A percentile compares a stretch with the other conserved stretches of the same genome.
These are phyloP conservation scores for Phenganax subtilis DNA, from an alignment of 92 coral and sea anemone species.

Conservation along the genomic window DNA sequence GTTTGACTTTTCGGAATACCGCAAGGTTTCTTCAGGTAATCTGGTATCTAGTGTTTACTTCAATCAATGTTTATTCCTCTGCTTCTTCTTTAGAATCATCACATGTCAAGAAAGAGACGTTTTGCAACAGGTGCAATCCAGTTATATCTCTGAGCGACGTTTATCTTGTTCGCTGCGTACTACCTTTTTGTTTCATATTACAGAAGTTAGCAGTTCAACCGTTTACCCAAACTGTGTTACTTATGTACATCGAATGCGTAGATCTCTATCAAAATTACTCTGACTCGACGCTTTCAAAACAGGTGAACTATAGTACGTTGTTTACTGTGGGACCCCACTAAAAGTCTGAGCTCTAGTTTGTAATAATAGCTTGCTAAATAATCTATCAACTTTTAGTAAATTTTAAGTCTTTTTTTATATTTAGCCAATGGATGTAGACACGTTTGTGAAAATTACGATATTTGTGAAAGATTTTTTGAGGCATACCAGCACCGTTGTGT, in stretches of 20 bases:
- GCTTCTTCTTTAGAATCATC: neutral
- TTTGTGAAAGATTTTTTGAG: constrained; percentile 23
- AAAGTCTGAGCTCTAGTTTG: too few relatives aligned
- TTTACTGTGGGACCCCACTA: too few relatives aligned
- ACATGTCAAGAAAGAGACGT: neutral
- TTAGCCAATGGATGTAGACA: constrained; percentile 4
- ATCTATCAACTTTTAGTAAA: too few relatives aligned
- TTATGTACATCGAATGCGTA: constrained; percentile 26
- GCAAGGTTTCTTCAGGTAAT: neutral
- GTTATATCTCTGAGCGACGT: neutral
- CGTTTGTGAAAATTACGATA: constrained; percentile 10
- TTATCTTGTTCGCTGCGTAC: too few relatives aligned
- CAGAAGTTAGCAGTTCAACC: neutral
- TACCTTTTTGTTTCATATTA: neutral
- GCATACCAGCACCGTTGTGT: neutral
- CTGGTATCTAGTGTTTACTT: neutral
- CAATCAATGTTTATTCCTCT: neutral
- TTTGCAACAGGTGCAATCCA: neutral
- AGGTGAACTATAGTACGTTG: neutral
- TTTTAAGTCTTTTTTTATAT: too few relatives aligned
- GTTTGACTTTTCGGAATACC: too few relatives aligned
- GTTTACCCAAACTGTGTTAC: neutral
- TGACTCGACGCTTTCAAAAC: neutral
- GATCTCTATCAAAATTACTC: constrained; percentile 15
- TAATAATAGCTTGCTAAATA: too few relatives aligned